Evolutionary conservation across 2,113 vertebrate species (phyloP).

Genomic region (Sardina pilchardus): DNA sequence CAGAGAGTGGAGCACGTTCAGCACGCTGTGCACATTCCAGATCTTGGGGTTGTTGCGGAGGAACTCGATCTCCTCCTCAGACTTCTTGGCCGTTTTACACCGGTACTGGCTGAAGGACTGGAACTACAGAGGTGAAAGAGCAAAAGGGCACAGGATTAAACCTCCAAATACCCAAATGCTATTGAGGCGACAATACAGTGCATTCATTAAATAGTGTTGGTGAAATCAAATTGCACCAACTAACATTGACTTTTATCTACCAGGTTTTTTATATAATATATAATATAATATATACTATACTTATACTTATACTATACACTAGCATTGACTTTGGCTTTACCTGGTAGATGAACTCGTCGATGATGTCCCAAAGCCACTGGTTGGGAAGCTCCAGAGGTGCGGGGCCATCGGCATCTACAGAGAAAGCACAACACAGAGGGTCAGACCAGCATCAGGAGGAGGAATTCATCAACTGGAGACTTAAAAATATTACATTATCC

Average conservation of each 20-base stretch:
- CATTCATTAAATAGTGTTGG: background rate
- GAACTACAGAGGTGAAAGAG: constrained; percentile 73
- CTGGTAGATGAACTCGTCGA: constrained; percentile 99
- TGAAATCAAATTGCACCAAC: background rate
- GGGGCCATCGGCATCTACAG: constrained; percentile 93
- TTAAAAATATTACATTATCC: background rate
- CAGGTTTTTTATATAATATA: no score
- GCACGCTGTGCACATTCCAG: constrained; percentile 98
- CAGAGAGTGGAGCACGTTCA: constrained; percentile 95
- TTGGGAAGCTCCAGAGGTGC: constrained; percentile 96
- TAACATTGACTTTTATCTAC: background rate
- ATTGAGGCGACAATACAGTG: background rate
- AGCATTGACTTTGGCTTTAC: constrained; percentile 54
- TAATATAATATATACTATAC: no score
- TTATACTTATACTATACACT: no score
- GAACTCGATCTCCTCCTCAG: constrained; percentile 96
- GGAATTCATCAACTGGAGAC: background rate
- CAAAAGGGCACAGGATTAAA: background rate
- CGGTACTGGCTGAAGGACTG: constrained; percentile 99
- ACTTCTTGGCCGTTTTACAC: constrained; percentile 96
- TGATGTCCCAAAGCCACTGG: constrained; percentile 99
- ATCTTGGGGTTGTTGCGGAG: constrained; percentile 97
- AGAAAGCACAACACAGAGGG: constrained; percentile 4
- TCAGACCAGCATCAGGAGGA: background rate
- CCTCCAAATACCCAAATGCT: background rate